Evolutionary conservation across 2,888 invertebrate species (phyloP).

Genomic region (Therioaphis trifolii): DNA sequence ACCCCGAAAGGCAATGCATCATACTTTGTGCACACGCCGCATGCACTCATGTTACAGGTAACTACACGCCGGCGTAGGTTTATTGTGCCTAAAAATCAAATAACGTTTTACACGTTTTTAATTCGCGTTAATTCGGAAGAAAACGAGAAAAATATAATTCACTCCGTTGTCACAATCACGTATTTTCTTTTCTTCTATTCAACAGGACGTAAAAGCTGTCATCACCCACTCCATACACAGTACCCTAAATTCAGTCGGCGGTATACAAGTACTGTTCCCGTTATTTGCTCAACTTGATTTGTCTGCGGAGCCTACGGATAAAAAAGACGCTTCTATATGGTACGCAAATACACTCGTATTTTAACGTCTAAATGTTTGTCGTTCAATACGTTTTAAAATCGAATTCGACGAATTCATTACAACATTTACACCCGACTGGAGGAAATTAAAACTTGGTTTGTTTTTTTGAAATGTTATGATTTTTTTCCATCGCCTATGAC

Average conservation of each 20-base stretch:
- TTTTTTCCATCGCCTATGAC: too few relatives aligned
- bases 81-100: neutral
- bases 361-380: slow-evolving; percentile 1
- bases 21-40: slow-evolving; percentile 99
- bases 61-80: slow-evolving; percentile 64
- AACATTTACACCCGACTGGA: neutral
- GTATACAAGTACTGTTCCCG: slow-evolving; percentile 97
- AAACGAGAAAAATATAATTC: too few relatives aligned
- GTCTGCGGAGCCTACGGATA: slow-evolving; percentile 83
- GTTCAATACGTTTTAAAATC: neutral
- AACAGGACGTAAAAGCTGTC: slow-evolving; percentile 97
- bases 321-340: slow-evolving; percentile 90
- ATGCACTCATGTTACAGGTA: slow-evolving; percentile 98
- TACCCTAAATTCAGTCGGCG: slow-evolving; percentile 98
- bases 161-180: neutral
- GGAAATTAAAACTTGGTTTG: neutral
- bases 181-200: slow-evolving; percentile 65
- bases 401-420: neutral
- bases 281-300: slow-evolving; percentile 97
- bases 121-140: too few relatives aligned
- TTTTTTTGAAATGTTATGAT: too few relatives aligned
- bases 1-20: slow-evolving; percentile 97
- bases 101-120: neutral
- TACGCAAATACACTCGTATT: slow-evolving; percentile 70
- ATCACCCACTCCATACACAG: slow-evolving; percentile 99